Base-by-base conservation (phyloP, 2,113 vertebrate genomes). In the Cariama cristata region DNA sequence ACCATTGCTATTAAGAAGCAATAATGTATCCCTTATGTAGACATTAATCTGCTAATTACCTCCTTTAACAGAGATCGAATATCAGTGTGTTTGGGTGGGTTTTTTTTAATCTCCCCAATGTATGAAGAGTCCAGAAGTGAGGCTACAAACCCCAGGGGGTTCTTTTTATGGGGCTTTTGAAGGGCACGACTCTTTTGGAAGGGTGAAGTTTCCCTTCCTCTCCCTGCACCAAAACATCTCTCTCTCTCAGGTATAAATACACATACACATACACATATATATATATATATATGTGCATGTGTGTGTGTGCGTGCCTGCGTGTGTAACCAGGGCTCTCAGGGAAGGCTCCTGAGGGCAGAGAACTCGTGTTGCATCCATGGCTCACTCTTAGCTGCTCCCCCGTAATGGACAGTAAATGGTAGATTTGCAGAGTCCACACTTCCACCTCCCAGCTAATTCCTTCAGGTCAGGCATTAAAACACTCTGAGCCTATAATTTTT, bases 281-380 rank as follows among this genome's bases (percentile, higher is more conserved):
- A 45, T 15, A 14, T 40, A 18, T 1, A 26, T 45, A 40, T 1
- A 44, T 12, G 14, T 21, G 4, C 8, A 6, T 14, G 2, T 56
- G 2, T 9, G 14, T 13, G 4, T 19, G 9, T 52, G 15, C 2
- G 9, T 71, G 22, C 3, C 1, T 45, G 27, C 3, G 1, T 9
- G 16, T 50, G 22, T 55, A 68, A 69, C 28, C 9, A 45, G 42
- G 45, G 59, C 32, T 81, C 23, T 59, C 42, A 11, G 8, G 18
- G 53, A 83, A 93, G 40, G 21, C 12, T 83, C 23, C 11, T 40
- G 28, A 33, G 21, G 47, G 42, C 19, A 53, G 30, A 80, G 30
- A 86, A 52, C 9, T 59, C 60, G 13, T 24, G 8, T 5, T 72
- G 11, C 4, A 3, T 60, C 79, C 28, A 32, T 32, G 62, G 23